phyloP scores from a whole-genome alignment of 2,113 vertebrate genomes.

The Calidris pygmaea region DNA sequence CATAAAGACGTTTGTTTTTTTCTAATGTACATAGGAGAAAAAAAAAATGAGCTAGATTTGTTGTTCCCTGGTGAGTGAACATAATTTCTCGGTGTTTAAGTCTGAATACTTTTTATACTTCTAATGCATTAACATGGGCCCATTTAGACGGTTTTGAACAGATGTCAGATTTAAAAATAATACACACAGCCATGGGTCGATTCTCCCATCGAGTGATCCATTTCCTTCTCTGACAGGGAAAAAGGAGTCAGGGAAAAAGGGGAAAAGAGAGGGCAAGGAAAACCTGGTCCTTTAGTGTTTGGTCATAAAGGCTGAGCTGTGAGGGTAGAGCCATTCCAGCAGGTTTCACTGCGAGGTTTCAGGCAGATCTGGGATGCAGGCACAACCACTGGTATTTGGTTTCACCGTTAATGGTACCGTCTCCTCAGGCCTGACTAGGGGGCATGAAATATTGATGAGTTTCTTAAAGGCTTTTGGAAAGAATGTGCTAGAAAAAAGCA shows the following conservation, averaged over 20 bases:
- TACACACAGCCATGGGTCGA: neutral
- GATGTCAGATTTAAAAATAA: constrained; percentile 22
- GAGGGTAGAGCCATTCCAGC: neutral
- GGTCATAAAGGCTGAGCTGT: neutral
- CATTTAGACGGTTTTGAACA: neutral
- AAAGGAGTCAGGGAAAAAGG: fast-evolving
- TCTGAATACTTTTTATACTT: constrained; percentile 1
- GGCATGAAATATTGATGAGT: constrained; percentile 67
- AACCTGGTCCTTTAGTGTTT: neutral
- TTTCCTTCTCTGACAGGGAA: neutral
- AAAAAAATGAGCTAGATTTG: neutral
- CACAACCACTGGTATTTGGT: constrained; percentile 32
- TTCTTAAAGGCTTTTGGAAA: constrained; percentile 63
- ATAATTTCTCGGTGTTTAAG: neutral
- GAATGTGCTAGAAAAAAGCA: constrained; percentile 49
- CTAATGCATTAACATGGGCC: neutral
- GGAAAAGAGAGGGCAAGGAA: neutral
- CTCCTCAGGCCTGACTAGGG: constrained; percentile 33
- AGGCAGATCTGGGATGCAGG: neutral
- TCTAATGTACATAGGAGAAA: neutral
- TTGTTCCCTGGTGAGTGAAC: neutral
- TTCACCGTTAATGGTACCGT: constrained; percentile 45
- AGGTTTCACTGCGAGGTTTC: neutral
- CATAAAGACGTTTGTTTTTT: fast-evolving
- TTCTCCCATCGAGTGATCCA: neutral